phyloP scores from a whole-genome alignment of 2,888 invertebrate species.

The Troides helena region DNA sequence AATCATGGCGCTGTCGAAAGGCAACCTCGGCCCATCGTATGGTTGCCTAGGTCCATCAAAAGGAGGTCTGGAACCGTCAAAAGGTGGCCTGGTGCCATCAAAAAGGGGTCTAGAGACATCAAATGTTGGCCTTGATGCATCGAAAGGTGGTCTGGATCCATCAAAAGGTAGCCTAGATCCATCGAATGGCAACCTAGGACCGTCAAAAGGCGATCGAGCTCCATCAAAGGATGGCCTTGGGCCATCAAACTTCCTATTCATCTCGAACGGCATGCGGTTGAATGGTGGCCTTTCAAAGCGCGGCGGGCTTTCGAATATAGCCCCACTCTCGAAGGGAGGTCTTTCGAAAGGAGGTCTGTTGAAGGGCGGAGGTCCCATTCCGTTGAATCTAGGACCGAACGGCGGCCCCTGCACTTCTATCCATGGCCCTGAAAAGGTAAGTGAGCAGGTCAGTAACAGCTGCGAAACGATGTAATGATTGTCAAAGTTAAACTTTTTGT shows the following conservation, averaged over 20 bases:
- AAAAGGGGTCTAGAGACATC: constrained; percentile 51
- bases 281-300: constrained; percentile 54
- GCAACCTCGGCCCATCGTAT: constrained; percentile 37
- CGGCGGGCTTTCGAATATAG: constrained; percentile 36
- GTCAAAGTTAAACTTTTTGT: no score
- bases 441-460: no score
- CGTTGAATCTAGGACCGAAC: constrained; percentile 70
- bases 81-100: constrained; percentile 48
- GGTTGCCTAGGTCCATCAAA: constrained; percentile 45
- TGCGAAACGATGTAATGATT: no score
- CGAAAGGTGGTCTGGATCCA: constrained; percentile 47
- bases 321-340: constrained; percentile 56
- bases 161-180: constrained; percentile 48
- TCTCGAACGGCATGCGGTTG: constrained; percentile 54
- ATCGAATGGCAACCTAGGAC: constrained; percentile 48
- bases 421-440: constrained; percentile 62
- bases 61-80: constrained; percentile 43
- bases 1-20: constrained; percentile 34
- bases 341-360: constrained; percentile 51
- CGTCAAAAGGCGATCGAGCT: constrained; percentile 51
- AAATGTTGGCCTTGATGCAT: constrained; percentile 54
- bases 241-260: constrained; percentile 46
- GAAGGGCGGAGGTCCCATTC: constrained; percentile 61
- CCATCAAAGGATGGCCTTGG: constrained; percentile 35
- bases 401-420: constrained; percentile 67